These are phyloP conservation scores for Macrosoma leucophasiata DNA, from an alignment of 2,888 invertebrate species.

Conservation along the genomic window DNA sequence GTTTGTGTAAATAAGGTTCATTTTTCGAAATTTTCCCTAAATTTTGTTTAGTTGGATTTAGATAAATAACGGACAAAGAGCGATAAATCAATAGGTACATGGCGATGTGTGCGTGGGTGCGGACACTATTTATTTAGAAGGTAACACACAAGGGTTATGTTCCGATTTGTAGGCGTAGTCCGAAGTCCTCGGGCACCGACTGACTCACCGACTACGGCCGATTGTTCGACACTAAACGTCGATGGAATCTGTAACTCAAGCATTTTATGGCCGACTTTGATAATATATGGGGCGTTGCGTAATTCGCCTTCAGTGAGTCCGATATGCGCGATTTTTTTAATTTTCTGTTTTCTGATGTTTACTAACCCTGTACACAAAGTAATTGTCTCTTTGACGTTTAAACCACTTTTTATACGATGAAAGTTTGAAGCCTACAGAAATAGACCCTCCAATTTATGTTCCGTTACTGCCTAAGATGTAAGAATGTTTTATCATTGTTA, in stretches of 20 bases:
- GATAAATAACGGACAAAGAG: slow-evolving; percentile 33
- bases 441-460: too few relatives aligned
- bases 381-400: slow-evolving; percentile 29
- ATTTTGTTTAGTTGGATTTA: slow-evolving; percentile 17
- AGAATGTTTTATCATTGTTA: too few relatives aligned
- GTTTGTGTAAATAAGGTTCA: too few relatives aligned
- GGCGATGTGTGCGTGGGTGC: slow-evolving; percentile 18
- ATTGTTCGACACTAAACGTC: slow-evolving; percentile 69
- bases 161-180: slow-evolving; percentile 55
- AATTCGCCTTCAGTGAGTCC: slow-evolving; percentile 53
- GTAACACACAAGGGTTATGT: slow-evolving; percentile 33
- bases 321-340: too few relatives aligned
- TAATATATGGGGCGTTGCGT: slow-evolving; percentile 70
- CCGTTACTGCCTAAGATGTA: too few relatives aligned
- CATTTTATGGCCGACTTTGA: slow-evolving; percentile 62
- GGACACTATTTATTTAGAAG: slow-evolving; percentile 11
- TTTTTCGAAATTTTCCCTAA: slow-evolving; percentile 34
- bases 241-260: slow-evolving; percentile 67
- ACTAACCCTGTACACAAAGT: slow-evolving; percentile 48
- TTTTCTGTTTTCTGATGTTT: too few relatives aligned
- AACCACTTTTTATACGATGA: too few relatives aligned
- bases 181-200: slow-evolving; percentile 55
- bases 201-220: slow-evolving; percentile 61
- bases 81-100: slow-evolving; percentile 29
- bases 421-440: too few relatives aligned